These are phyloP conservation scores for Sebastes aleutianus DNA, from an alignment of 2,797 vertebrate genomes.

Conservation along the genomic window DNA sequence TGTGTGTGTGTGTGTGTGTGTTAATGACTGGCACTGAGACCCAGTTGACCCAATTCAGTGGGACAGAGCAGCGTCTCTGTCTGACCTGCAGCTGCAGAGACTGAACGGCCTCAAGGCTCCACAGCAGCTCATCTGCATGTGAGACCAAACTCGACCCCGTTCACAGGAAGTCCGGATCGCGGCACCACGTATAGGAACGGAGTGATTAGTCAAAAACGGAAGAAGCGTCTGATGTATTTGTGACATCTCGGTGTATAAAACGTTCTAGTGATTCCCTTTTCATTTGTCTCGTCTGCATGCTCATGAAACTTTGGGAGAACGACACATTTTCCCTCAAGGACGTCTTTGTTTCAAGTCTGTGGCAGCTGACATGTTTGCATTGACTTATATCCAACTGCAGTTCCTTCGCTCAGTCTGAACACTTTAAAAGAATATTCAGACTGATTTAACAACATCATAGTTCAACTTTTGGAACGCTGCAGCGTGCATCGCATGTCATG, in stretches of 20 bases:
- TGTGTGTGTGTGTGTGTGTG: neutral
- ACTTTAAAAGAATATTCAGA: neutral
- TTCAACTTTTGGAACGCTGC: no score
- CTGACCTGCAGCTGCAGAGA: constrained; percentile 21
- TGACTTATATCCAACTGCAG: neutral
- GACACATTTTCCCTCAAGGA: neutral
- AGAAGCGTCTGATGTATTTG: neutral
- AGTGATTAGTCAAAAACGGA: neutral
- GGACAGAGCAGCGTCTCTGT: constrained; percentile 48
- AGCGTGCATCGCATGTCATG: no score
- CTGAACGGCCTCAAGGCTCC: constrained; percentile 4
- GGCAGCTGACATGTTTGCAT: neutral
- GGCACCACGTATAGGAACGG: neutral
- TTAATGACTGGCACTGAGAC: neutral
- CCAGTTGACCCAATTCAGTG: constrained; percentile 34
- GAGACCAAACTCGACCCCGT: neutral
- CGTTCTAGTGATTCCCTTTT: neutral
- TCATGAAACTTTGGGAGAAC: neutral
- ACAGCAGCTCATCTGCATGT: constrained; percentile 6
- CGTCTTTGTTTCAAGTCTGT: neutral
- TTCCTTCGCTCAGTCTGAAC: neutral
- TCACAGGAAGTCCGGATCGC: neutral
- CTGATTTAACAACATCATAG: neutral
- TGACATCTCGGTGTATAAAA: neutral
- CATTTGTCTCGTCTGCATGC: neutral